Percentiles rank a stretch among this genome's conserved stretches.
These are phyloP conservation scores for Echinometra lucunter DNA, from an alignment of 53 echinoderm and acorn worm species.

Conservation along the genomic window DNA sequence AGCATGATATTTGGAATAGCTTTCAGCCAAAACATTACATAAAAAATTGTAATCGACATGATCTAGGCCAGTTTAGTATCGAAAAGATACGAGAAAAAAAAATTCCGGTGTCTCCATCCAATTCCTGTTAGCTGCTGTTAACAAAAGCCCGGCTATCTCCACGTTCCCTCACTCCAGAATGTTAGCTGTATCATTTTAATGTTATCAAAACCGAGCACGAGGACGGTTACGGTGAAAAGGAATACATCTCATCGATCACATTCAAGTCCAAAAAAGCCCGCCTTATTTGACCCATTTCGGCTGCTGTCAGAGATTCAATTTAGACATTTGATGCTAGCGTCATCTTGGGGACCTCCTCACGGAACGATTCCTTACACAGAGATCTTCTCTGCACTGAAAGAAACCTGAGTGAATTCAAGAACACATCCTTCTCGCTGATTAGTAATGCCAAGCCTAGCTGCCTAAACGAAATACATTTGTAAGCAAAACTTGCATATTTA, in stretches of 20 bases:
- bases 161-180: not conserved
- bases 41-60: no score
- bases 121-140: not conserved
- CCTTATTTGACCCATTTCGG: not conserved
- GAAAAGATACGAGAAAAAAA: not conserved
- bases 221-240: not conserved
- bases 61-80: not conserved
- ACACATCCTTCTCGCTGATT: not conserved
- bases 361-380: not conserved
- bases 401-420: not conserved
- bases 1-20: not conserved
- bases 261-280: not conserved
- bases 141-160: not conserved
- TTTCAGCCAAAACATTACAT: not conserved
- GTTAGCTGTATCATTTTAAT: slow-evolving; percentile 25
- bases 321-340: not conserved
- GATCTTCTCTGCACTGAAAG: not conserved
- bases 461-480: slow-evolving; percentile 6
- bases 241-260: slow-evolving; percentile 13
- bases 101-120: not conserved
- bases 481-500: slow-evolving; percentile 14
- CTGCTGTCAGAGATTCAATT: not conserved
- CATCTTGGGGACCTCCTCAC: not conserved
- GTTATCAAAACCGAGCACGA: not conserved
- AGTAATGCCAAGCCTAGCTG: not conserved